Evolutionary conservation across 2,888 invertebrate species (phyloP), one percentile per base, ranked within the genome.

Genomic region (Mesoligia furuncula): DNA sequence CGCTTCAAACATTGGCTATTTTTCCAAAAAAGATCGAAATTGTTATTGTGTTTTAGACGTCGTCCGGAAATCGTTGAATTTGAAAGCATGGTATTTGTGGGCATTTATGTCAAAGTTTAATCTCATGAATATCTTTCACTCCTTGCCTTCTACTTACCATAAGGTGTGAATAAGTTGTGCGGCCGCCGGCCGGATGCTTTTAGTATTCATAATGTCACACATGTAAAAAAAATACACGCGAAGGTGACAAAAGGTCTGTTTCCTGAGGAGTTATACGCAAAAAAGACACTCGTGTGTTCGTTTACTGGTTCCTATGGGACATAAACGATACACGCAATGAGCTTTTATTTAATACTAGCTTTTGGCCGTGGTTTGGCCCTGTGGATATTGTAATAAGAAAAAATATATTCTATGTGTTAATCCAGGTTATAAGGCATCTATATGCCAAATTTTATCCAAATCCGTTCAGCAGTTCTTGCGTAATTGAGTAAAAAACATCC

Each of bases 191-290:
- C 85, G 87, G 83, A 87, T 87, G 78, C 81, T 76, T 79, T 88
- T 89, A 87, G 81, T 87, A 86, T 89, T 80, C 86, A 83, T 78
- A 81, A 79, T 80, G 85, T 85, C 57, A 62, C 81, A 78, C 72
- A 42, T 78, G 75, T 71, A 84, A 77, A 88, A 85, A 77, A 84
- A 84, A 77, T 36, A 59, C 64, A 77, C 57, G 67, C 39, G 7
- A 81, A 80, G 76, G 73, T 80, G 80, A 75, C 89, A 78, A 83
- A 61, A 73, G 67, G 61, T 45, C 68, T 36, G 70, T 66, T 82
- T 85, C 86, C 80, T 83, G 75, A 76, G 72, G 36, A 76, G 51
- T 27, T 75, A 76, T 79, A 77, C 57, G 79, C 81, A 80, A 84
- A 83, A 79, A 78, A 80, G 75, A 69, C 36, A 73, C 31, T 61